These are phyloP conservation scores for Falco naumanni DNA, from an alignment of 2,797 vertebrate genomes.

Conservation along the genomic window DNA sequence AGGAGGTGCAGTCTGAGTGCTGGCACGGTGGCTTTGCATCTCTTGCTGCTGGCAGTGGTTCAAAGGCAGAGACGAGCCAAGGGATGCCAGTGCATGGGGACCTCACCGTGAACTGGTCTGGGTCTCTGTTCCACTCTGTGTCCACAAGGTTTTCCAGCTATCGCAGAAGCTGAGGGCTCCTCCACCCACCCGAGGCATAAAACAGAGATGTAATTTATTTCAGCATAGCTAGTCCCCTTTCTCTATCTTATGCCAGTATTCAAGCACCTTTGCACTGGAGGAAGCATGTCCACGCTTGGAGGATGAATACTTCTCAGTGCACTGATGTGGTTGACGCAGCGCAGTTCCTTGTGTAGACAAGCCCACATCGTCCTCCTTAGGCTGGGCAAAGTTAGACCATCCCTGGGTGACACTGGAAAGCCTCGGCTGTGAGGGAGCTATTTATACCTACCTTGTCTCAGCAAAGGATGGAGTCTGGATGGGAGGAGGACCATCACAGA, in stretches of 20 bases:
- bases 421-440: neutral
- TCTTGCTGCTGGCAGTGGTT: neutral
- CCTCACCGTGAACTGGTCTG: neutral
- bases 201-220: neutral
- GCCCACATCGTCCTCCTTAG: neutral
- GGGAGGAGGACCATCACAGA: neutral
- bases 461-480: neutral
- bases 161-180: neutral
- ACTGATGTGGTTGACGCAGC: neutral
- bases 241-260: neutral
- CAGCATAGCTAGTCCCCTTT: neutral
- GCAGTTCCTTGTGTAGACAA: neutral
- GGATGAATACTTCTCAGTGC: neutral
- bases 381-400: neutral
- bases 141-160: neutral
- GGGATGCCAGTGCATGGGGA: rapidly evolving
- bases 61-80: neutral
- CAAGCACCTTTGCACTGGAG: rapidly evolving
- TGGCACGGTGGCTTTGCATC: neutral
- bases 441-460: neutral
- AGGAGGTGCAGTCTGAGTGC: neutral
- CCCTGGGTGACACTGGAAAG: neutral
- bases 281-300: neutral
- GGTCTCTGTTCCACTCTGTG: neutral
- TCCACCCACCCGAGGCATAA: neutral